These are phyloP conservation scores for Harlomillsia oculata DNA, from an alignment of 1,140 invertebrate genomes.

Conservation along the genomic window DNA sequence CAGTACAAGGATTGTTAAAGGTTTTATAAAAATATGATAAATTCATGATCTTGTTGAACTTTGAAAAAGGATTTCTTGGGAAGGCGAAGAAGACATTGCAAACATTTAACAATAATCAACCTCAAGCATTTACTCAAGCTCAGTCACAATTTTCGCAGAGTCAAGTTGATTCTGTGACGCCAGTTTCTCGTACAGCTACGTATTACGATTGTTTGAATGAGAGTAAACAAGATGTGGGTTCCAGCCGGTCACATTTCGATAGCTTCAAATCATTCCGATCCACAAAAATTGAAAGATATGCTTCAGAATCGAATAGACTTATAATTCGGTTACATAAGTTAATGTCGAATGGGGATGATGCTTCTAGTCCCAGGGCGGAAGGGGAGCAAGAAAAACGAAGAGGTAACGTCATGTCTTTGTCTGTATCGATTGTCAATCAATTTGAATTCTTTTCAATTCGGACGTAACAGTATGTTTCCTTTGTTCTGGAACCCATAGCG, in stretches of 20 bases:
- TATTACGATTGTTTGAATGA: not conserved
- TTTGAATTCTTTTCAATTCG: not conserved
- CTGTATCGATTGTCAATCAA: not conserved
- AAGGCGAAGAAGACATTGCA: not conserved
- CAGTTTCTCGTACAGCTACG: not conserved
- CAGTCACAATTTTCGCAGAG: too few relatives aligned
- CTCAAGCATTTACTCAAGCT: too few relatives aligned
- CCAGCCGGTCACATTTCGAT: slow-evolving; percentile 52
- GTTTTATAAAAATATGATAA: not conserved
- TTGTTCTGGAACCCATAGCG: slow-evolving; percentile 40
- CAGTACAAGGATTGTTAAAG: not conserved
- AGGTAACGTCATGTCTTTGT: not conserved
- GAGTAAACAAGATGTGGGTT: not conserved
- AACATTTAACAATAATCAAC: not conserved
- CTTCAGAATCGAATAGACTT: slow-evolving; percentile 89
- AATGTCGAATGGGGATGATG: not conserved
- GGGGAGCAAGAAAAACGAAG: not conserved
- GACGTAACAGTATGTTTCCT: not conserved
- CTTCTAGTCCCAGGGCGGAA: not conserved
- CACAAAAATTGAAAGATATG: slow-evolving; percentile 68
- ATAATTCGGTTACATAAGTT: slow-evolving; percentile 88
- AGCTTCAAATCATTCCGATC: slow-evolving; percentile 68
- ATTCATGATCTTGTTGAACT: not conserved
- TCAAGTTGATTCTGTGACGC: not conserved
- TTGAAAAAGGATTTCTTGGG: not conserved